Percentiles rank a stretch among this genome's conserved stretches.
phyloP scores from a whole-genome alignment of 2,797 vertebrate genomes.

The Tarsius wallacei region DNA sequence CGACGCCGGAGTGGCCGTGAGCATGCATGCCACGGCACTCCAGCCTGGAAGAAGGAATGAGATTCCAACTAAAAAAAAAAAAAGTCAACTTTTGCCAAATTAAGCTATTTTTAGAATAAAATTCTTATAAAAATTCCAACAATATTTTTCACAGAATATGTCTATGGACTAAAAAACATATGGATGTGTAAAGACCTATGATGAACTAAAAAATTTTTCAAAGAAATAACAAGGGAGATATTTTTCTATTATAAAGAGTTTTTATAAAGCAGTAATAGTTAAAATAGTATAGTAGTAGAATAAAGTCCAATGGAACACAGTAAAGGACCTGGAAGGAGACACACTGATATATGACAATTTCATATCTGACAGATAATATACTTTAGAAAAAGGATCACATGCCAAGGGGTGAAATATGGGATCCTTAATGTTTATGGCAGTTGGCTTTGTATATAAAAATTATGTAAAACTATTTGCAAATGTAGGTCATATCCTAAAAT shows the following conservation, averaged over 20 bases:
- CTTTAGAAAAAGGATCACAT: background rate
- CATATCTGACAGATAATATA: background rate
- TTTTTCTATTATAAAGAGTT: background rate
- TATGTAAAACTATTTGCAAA: background rate
- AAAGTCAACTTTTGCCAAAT: background rate
- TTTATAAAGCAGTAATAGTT: background rate
- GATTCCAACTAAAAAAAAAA: too few relatives aligned
- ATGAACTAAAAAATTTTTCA: background rate
- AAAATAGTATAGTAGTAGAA: background rate
- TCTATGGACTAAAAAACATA: background rate
- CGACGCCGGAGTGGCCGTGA: too few relatives aligned
- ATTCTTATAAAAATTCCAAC: background rate
- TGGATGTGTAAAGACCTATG: background rate
- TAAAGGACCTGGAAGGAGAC: background rate
- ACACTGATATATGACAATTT: background rate
- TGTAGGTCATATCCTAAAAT: background rate
- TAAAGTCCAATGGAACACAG: background rate
- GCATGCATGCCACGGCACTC: too few relatives aligned
- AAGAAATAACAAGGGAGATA: background rate
- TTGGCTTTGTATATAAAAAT: background rate
- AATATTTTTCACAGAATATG: background rate
- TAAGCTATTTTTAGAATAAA: slow-evolving; percentile 45
- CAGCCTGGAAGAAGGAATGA: too few relatives aligned
- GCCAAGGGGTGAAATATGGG: background rate
- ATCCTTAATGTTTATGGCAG: background rate